These are phyloP conservation scores for Ceratoteleas bidentatus DNA, from an alignment of 1,140 invertebrate genomes.

Conservation along the genomic window DNA sequence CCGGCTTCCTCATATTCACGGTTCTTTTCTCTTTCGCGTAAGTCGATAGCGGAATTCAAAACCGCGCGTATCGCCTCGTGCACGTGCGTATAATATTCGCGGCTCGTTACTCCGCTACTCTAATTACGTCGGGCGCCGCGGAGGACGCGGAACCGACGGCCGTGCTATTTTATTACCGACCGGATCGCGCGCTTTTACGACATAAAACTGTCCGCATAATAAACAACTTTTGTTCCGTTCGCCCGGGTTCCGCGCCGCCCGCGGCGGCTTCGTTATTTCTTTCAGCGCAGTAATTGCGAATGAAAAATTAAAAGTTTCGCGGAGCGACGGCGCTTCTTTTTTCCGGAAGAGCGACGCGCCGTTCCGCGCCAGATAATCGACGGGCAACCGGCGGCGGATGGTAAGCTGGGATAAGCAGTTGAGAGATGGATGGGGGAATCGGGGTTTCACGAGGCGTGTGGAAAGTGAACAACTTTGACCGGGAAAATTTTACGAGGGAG, in stretches of 20 bases:
- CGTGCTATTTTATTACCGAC: constrained; percentile 51
- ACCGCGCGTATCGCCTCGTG: constrained; percentile 57
- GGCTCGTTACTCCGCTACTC: constrained; percentile 65
- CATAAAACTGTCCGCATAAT: constrained; percentile 23
- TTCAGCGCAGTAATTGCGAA: constrained; percentile 18
- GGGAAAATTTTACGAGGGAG: too few species aligned
- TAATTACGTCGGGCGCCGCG: constrained; percentile 58
- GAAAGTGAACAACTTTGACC: too few species aligned
- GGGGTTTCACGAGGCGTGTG: too few species aligned
- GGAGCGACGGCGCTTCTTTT: background rate
- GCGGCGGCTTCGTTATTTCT: constrained; percentile 14
- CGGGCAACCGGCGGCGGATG: too few species aligned
- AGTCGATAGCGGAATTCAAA: constrained; percentile 60
- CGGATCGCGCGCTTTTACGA: constrained; percentile 27
- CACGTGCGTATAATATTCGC: constrained; percentile 65
- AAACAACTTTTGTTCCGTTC: constrained; percentile 13
- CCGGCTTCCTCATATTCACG: constrained; percentile 54
- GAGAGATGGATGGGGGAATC: too few species aligned
- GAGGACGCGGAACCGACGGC: constrained; percentile 56
- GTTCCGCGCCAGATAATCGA: background rate
- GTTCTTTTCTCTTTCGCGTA: constrained; percentile 55
- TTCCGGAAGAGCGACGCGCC: background rate
- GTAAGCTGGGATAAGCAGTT: too few species aligned
- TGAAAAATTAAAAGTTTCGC: background rate
- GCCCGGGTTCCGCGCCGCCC: background rate